A percentile compares a stretch with the other conserved stretches of the same genome.
Evolutionary conservation across 2,113 vertebrate genomes (phyloP).

Genomic region (Hippocampus zosterae): DNA sequence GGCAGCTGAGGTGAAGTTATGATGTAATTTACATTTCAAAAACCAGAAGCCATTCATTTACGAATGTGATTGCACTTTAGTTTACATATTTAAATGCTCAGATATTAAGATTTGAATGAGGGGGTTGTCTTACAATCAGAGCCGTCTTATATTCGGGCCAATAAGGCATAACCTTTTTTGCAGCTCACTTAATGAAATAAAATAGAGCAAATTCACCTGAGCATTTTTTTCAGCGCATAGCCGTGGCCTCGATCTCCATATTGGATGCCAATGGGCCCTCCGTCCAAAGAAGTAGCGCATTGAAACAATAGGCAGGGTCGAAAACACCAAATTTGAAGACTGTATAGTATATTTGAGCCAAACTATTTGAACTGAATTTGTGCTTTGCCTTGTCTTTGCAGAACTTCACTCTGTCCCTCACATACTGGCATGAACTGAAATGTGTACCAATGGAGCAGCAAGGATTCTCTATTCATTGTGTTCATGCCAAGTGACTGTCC

Average conservation of each 20-base stretch:
- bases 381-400: slow-evolving; percentile 43
- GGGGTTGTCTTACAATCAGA: no score
- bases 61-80: no score
- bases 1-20: no score
- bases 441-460: slow-evolving; percentile 49
- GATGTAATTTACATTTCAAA: no score
- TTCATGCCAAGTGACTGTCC: slow-evolving; percentile 42
- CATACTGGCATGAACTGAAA: slow-evolving; percentile 53
- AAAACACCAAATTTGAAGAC: not conserved
- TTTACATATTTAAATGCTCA: no score
- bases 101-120: no score
- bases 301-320: not conserved
- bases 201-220: no score
- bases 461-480: slow-evolving; percentile 36
- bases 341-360: not conserved
- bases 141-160: no score
- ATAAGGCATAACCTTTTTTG: no score
- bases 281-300: not conserved
- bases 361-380: not conserved
- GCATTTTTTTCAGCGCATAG: not conserved
- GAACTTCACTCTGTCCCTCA: slow-evolving; percentile 55
- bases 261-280: not conserved
- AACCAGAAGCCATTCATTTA: no score
- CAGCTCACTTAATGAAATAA: no score
- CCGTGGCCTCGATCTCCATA: not conserved